Evolutionary conservation across 1,140 invertebrate species (phyloP).

Genomic region (Lepidostoma basale): DNA sequence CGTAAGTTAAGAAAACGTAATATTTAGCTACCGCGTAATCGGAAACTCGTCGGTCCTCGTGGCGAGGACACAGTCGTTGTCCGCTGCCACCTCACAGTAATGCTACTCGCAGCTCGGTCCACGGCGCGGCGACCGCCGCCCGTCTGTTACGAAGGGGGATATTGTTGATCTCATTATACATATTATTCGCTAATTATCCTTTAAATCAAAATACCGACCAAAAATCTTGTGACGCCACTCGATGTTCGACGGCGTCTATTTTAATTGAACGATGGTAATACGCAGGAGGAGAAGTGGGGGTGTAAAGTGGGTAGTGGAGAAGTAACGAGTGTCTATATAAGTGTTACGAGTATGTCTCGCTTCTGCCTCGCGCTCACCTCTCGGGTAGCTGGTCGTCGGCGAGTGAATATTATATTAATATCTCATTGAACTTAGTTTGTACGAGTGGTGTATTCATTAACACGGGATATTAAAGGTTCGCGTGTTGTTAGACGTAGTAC

Average conservation of each 20-base stretch:
- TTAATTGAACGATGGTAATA: constrained; percentile 16
- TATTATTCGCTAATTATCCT: not conserved
- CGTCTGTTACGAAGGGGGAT: too few species aligned
- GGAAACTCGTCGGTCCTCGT: too few species aligned
- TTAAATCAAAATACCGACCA: constrained; percentile 29
- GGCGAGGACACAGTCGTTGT: too few species aligned
- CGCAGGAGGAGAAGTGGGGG: too few species aligned
- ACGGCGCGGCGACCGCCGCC: too few species aligned
- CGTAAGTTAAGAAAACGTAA: not conserved
- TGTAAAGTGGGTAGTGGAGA: constrained; percentile 11
- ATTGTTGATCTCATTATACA: constrained; percentile 29
- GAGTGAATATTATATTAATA: constrained; percentile 4
- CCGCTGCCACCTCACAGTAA: too few species aligned
- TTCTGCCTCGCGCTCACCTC: constrained; percentile 5
- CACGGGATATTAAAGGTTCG: constrained; percentile 37
- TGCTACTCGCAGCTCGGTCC: too few species aligned
- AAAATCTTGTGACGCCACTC: constrained; percentile 25
- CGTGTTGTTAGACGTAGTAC: constrained; percentile 44
- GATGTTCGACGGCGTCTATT: constrained; percentile 18
- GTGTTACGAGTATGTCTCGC: not conserved
- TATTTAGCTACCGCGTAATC: not conserved
- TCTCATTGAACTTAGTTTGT: constrained; percentile 1
- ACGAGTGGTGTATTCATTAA: constrained; percentile 17
- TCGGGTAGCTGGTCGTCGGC: not conserved
- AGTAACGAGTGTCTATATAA: constrained; percentile 19